A percentile compares a stretch with the other conserved stretches of the same genome.
Evolutionary conservation across 2,888 invertebrate species (phyloP).

Genomic region (Euphydryas editha): DNA sequence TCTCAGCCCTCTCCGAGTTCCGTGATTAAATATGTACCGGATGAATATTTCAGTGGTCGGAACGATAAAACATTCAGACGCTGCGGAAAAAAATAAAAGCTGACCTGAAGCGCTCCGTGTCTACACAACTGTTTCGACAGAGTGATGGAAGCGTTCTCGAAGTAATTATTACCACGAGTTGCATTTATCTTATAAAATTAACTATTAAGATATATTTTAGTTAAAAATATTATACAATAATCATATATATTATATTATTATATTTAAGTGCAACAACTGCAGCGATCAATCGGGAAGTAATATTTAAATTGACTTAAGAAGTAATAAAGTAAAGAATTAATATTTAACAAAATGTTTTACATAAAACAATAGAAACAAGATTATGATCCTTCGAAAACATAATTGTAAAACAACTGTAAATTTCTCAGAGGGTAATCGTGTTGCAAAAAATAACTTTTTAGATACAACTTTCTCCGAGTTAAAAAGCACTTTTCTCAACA

Average conservation of each 20-base stretch:
- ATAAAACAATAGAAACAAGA: background rate
- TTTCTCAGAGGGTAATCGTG: background rate
- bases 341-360: background rate
- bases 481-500: background rate
- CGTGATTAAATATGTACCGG: constrained; percentile 34
- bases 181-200: background rate
- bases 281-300: no score
- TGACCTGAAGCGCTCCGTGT: constrained; percentile 4
- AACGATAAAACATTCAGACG: constrained; percentile 11
- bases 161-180: background rate
- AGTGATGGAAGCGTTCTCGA: background rate
- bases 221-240: no score
- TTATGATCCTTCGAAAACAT: background rate
- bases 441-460: background rate
- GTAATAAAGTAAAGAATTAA: no score
- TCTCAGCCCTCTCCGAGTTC: background rate
- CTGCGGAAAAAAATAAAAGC: constrained; percentile 9
- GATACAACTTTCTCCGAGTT: background rate
- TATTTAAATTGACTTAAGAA: no score
- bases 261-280: no score
- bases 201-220: background rate
- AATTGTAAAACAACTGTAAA: background rate
- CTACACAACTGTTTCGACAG: background rate
- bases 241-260: no score
- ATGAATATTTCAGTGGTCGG: constrained; percentile 11